Base-by-base conservation (phyloP, 2,888 invertebrate species). In the Erebia ligea region DNA sequence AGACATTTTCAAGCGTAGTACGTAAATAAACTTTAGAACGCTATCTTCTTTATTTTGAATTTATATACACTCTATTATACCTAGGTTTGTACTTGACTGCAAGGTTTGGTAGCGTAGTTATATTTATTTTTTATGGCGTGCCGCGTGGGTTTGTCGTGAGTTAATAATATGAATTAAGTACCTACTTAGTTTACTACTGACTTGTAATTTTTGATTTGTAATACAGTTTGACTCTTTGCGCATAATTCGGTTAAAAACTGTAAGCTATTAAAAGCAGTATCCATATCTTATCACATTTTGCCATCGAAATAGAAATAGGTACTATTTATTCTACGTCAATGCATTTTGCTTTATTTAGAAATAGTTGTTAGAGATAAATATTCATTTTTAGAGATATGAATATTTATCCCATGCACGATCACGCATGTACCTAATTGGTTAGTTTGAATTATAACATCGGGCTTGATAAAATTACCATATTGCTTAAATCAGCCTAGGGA, bases 1-100 rank as follows among this genome's bases (percentile, higher is more conserved):
- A 74, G 75, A 72, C 76, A 70, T 72, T 70, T 75, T 74, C 58
- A 74, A 76, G 67, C 70, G 67, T 74, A 73, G 71, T 68, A 64
- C 52, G 25, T 56, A 61, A 56, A 68, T 66, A 64, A 63, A 67
- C 34, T 70, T 67, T 71, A 69, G 62, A 58, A 64, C 45, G 52
- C 21, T 52, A 72, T 40, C 11, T 67, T 67, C 45, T 45, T 64
- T 45, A 67, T 40, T 52, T n/a, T 19, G 15, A 48, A 40, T 40
- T 58, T 40, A 34, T 34, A 34, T 19, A 9, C n/a, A 34, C 64
- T 17, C 34, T n/a, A 19, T 1, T 15, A 42, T 61, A 40, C 19
- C 10, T 25, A 25, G 4, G 21, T 56, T 11, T 6, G 56, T 25
- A 21, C 45, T 4, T 45, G 42, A 9, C 10, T 42, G 9, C 3